Conservation (phyloP, 2,797 vertebrate genomes). For the Lepus townsendii region DNA sequence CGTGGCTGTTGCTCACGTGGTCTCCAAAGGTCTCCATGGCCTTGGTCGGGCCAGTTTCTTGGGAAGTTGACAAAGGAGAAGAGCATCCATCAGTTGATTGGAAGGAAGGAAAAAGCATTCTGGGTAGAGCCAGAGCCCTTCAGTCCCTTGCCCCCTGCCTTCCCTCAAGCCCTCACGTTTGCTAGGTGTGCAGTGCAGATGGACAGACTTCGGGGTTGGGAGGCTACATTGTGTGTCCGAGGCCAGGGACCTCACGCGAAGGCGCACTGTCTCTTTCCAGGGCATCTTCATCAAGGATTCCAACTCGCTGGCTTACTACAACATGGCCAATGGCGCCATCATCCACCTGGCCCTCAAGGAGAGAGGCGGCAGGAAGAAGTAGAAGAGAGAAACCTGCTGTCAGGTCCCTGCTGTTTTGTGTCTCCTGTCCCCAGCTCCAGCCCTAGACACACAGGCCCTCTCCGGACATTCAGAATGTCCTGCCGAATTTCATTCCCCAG, state of each 20-base stretch:
- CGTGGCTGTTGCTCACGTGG: background rate
- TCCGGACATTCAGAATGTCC: constrained; percentile 25
- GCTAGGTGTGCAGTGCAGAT: background rate
- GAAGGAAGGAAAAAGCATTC: constrained; percentile 28
- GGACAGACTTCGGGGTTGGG: background rate
- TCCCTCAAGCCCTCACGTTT: background rate
- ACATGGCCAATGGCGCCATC: constrained; percentile 96
- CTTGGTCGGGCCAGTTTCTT: background rate
- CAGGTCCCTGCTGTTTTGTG: background rate
- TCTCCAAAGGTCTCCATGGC: background rate
- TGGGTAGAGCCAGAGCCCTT: background rate
- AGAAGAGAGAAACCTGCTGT: constrained; percentile 57
- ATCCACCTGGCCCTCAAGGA: constrained; percentile 99
- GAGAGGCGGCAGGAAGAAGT: constrained; percentile 99
- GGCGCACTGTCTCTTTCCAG: constrained; percentile 86
- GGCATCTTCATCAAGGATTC: constrained; percentile 99
- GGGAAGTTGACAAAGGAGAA: constrained; percentile 5
- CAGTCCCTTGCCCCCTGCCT: rapidly evolving
- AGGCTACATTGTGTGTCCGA: background rate
- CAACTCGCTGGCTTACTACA: constrained; percentile 99
- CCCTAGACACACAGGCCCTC: background rate
- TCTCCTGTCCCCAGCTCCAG: background rate
- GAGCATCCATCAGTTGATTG: background rate
- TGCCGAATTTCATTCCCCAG: background rate
- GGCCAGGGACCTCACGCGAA: background rate